A percentile compares a stretch with the other conserved stretches of the same genome.
These are phyloP conservation scores for Himalopsyche kuldschensis DNA, from an alignment of 2,888 invertebrate species.

Conservation along the genomic window DNA sequence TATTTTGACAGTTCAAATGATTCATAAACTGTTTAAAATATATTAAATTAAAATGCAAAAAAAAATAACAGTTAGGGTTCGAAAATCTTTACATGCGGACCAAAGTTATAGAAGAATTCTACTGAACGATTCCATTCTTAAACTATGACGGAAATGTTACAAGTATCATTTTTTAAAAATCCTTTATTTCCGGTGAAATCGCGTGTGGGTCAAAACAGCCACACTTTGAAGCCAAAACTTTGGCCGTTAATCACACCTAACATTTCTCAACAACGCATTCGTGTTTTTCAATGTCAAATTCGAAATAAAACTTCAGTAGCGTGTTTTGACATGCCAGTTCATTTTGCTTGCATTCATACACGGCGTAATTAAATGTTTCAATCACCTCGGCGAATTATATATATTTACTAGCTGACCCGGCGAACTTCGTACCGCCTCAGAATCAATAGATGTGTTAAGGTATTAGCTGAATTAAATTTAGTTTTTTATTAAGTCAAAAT, in stretches of 20 bases:
- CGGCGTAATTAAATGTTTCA: not conserved
- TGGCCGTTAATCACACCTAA: not conserved
- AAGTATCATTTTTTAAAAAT: not conserved
- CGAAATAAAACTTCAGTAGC: not conserved
- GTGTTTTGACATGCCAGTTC: not conserved
- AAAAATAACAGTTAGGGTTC: no score
- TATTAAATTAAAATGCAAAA: no score
- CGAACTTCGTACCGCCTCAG: no score
- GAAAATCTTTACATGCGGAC: no score
- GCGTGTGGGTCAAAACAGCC: not conserved
- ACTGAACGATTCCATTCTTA: not conserved
- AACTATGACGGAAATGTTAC: not conserved
- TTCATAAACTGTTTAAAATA: no score
- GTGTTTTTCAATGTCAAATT: not conserved
- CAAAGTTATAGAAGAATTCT: no score
- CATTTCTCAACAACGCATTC: not conserved
- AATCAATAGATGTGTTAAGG: no score
- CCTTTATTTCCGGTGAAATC: not conserved
- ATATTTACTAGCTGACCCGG: no score
- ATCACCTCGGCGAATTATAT: not conserved
- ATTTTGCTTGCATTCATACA: not conserved
- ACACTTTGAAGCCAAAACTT: not conserved
- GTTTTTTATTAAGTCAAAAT: no score
- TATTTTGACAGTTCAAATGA: no score
- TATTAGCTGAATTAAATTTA: no score